Evolutionary conservation across 2,888 invertebrate species (phyloP).

Genomic region (Amiota minor): DNA sequence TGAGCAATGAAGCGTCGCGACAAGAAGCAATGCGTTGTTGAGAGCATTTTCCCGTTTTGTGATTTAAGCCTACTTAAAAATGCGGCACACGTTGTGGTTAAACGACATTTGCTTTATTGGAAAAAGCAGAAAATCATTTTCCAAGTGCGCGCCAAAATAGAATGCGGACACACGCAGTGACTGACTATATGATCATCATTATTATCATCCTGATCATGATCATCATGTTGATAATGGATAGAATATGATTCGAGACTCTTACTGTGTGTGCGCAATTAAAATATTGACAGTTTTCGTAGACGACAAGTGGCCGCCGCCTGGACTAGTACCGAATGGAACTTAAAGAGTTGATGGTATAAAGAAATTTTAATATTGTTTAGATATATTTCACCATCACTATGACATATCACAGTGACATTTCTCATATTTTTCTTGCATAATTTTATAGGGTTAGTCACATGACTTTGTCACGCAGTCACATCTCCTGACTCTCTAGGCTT

Average conservation of each 20-base stretch:
- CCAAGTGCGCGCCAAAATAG: slow-evolving; percentile 46
- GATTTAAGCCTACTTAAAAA: slow-evolving; percentile 41
- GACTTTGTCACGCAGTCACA: slow-evolving; percentile 66
- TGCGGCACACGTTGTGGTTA: slow-evolving; percentile 50
- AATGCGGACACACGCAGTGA: slow-evolving; percentile 64
- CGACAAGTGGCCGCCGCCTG: background rate
- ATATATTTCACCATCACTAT: slow-evolving; percentile 23
- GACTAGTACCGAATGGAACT: no score
- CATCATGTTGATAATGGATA: no score
- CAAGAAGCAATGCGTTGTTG: background rate
- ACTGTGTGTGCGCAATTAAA: slow-evolving; percentile 54
- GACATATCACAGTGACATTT: slow-evolving; percentile 29
- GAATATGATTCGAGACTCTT: no score
- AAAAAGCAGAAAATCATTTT: slow-evolving; percentile 51
- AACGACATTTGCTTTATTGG: slow-evolving; percentile 65
- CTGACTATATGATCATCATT: slow-evolving; percentile 2
- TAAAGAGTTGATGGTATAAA: background rate
- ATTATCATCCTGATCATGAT: no score
- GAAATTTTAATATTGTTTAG: slow-evolving; percentile 18
- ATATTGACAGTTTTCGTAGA: slow-evolving; percentile 63
- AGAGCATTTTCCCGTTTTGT: slow-evolving; percentile 9
- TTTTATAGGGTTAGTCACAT: slow-evolving; percentile 47
- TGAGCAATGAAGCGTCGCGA: background rate
- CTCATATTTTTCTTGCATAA: slow-evolving; percentile 20
- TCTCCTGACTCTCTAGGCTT: background rate